These are phyloP conservation scores for Heliopora coerulea DNA, from an alignment of 92 coral and sea anemone genomes.

Conservation along the genomic window DNA sequence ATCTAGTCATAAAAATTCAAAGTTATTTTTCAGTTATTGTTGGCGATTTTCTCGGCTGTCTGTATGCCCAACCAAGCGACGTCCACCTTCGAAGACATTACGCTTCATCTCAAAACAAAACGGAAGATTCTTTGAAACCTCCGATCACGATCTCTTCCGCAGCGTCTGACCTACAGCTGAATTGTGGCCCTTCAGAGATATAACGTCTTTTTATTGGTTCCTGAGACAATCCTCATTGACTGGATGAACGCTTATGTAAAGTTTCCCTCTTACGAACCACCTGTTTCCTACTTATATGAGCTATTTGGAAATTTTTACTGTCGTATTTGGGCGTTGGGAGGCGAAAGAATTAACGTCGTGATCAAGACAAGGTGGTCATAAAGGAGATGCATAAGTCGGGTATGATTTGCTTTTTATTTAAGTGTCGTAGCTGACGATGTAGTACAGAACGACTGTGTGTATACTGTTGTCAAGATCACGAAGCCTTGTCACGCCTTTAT, in stretches of 20 bases:
- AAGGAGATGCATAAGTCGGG: neutral
- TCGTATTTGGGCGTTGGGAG: neutral
- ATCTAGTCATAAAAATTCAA: no score
- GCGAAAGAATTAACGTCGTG: neutral
- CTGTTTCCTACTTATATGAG: slow-evolving; percentile 14
- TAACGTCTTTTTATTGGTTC: slow-evolving; percentile 17
- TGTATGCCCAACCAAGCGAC: no score
- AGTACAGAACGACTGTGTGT: neutral
- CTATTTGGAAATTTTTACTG: neutral
- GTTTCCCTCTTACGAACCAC: slow-evolving; percentile 27
- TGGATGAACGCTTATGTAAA: slow-evolving; percentile 31
- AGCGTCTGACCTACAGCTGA: neutral
- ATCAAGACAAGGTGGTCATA: neutral
- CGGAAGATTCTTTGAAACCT: neutral
- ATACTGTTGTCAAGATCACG: no score
- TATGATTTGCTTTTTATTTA: neutral
- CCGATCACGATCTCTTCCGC: neutral
- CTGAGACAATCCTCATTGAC: slow-evolving; percentile 29
- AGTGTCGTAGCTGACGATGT: neutral
- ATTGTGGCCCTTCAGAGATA: neutral
- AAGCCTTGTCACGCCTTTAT: slow-evolving; percentile 6
- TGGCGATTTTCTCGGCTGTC: no score
- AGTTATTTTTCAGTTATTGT: no score
- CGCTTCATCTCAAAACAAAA: no score
- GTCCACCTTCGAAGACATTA: no score